Evolutionary conservation across 2,888 invertebrate genomes (phyloP).

Genomic region (Smittia sp.): DNA sequence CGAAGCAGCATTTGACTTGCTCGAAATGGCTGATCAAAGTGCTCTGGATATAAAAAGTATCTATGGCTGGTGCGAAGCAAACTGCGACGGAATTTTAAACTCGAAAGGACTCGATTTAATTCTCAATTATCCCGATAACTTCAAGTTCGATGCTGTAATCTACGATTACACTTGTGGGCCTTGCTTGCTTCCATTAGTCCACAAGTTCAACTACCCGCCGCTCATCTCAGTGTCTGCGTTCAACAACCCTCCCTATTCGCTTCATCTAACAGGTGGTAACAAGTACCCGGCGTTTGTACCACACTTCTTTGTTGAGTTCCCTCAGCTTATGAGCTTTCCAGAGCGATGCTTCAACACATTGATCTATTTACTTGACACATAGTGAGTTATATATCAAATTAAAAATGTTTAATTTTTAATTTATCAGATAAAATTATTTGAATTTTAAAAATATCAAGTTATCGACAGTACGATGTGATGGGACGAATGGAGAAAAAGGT

Average conservation of each 20-base stretch:
- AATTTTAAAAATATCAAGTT: no score
- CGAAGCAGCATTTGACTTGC: not conserved
- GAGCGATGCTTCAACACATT: not conserved
- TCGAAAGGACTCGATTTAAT: constrained; percentile 45
- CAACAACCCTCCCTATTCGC: constrained; percentile 43
- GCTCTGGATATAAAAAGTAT: not conserved
- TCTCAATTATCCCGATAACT: constrained; percentile 46
- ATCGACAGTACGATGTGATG: no score
- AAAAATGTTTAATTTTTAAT: no score
- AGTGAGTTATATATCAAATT: not conserved
- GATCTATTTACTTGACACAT: not conserved
- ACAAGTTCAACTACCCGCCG: constrained; percentile 47
- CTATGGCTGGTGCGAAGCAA: not conserved
- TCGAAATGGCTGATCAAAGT: not conserved
- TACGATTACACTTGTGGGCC: constrained; percentile 45
- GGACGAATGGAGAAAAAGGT: constrained; percentile 17
- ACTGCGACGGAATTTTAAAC: constrained; percentile 18
- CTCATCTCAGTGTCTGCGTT: constrained; percentile 45
- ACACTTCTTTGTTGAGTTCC: not conserved
- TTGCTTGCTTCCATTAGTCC: constrained; percentile 47
- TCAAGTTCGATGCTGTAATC: constrained; percentile 48
- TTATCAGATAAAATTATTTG: no score
- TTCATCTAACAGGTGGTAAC: constrained; percentile 43
- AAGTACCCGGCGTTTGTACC: constrained; percentile 45
- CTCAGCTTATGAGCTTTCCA: not conserved